Evolutionary conservation across 2,888 invertebrate genomes (phyloP), one percentile per base, ranked within the genome.

Genomic region (Dynastes tityus): DNA sequence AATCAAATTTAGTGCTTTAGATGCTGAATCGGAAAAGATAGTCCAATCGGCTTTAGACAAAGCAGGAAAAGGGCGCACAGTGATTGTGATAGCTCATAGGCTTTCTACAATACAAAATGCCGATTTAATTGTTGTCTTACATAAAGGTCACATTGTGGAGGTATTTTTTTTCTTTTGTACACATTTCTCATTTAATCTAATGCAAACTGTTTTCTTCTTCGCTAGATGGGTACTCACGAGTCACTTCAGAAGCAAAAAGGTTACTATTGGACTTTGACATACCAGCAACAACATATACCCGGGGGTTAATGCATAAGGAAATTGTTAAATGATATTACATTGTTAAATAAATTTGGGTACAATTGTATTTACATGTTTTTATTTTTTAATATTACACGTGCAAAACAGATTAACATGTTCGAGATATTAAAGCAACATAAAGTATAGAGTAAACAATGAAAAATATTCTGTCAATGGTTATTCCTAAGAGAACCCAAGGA

Each of bases 71-170:
- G 96, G 97, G 1, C 91, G 97, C 78, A 98, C 98, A 0, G 97
- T 97, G 0, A 88, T 99, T n/a, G 94, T 98, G 0, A 98, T 99
- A 83, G 98, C 98, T 2, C 98, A 98, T 88, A 90, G 98, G 37
- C 90, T 98, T 77, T 97, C 97, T 51, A 99, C 98, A 0, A 93
- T 99, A 78, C 93, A 94, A 86, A 94, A 96, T 87, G 98, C 98
- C 0, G 97, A 98, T 87, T 85, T 96, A 13, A 98, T 98, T 82
- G 96, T 97, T 37, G 98, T 99, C 2, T 90, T 98, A 67, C 93
- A 95, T 83, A 93, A 94, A 83, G 98, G 98, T 49, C 90, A 90
- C 79, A 93, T 97, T 82, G 95, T 94, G 2, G 97, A 97, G 93
- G 96, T 96, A 87, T 85, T 85, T 81, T 78, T 77, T 76, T 55